Conservation (phyloP, 2,113 vertebrate species). For the Tretioscincus oriximinensis region DNA sequence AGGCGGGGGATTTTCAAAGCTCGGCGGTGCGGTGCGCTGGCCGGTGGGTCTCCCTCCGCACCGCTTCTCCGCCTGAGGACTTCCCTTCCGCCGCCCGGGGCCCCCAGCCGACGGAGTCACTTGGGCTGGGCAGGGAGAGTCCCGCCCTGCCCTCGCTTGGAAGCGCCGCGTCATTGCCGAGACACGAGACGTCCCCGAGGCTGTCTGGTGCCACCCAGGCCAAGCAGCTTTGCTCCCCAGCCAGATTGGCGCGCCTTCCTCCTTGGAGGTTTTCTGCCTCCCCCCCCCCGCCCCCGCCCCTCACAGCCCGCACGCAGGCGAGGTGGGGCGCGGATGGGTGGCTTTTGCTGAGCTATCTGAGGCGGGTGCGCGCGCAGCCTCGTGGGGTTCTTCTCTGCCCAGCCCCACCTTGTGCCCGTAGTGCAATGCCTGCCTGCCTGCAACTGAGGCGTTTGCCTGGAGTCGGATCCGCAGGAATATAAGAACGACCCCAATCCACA, state of each 20-base stretch:
- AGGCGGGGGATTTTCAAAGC: not conserved
- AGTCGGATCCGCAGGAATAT: no score
- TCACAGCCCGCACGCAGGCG: not conserved
- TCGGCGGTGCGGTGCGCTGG: not conserved
- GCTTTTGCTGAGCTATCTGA: not conserved
- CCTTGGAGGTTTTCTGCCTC: not conserved
- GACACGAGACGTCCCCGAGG: not conserved
- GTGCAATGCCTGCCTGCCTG: not conserved
- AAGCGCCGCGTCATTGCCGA: no score
- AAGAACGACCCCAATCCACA: no score
- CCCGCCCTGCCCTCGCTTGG: not conserved
- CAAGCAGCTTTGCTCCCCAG: rapidly evolving
- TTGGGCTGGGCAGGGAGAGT: not conserved
- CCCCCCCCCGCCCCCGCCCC: no score
- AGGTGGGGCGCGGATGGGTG: not conserved
- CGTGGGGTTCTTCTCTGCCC: not conserved
- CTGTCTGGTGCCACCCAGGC: not conserved
- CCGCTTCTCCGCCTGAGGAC: not conserved
- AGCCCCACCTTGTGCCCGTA: no score
- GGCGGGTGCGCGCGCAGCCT: not conserved
- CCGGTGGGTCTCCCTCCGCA: not conserved
- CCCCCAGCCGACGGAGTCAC: no score
- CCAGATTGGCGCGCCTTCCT: not conserved
- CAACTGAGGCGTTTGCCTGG: no score
- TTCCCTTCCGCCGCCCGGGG: not conserved